phyloP scores from a whole-genome alignment of 2,888 invertebrate genomes.

The Anorthoa munda region DNA sequence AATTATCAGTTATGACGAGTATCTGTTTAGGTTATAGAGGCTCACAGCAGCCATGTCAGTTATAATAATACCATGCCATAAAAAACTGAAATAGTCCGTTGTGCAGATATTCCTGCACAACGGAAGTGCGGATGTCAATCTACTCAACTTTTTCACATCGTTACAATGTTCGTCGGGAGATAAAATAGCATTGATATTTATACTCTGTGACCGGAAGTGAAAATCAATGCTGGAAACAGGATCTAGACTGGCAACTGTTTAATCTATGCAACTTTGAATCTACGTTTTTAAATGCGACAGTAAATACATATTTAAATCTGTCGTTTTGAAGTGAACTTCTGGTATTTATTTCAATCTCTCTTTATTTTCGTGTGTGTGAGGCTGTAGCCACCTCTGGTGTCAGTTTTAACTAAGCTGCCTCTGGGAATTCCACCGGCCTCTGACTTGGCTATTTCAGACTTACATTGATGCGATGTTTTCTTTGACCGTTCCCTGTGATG shows the following conservation, averaged over 20 bases:
- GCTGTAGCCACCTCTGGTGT: no score
- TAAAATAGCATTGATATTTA: slow-evolving; percentile 36
- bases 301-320: neutral
- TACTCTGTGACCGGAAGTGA: slow-evolving; percentile 8
- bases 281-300: neutral
- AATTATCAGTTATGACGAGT: no score
- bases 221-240: slow-evolving; percentile 28
- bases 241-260: neutral
- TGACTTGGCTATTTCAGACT: no score
- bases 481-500: no score
- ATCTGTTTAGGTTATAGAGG: neutral
- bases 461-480: no score
- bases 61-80: neutral
- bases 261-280: slow-evolving; percentile 13
- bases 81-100: neutral
- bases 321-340: neutral
- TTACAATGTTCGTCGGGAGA: slow-evolving; percentile 29
- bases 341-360: neutral
- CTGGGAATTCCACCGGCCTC: no score
- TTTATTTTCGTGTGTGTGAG: no score
- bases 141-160: slow-evolving; percentile 29
- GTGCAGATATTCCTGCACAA: neutral
- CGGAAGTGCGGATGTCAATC: slow-evolving; percentile 27
- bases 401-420: no score
- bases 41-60: neutral